These are phyloP conservation scores for Eurois occulta DNA, from an alignment of 2,888 invertebrate genomes.

Conservation along the genomic window DNA sequence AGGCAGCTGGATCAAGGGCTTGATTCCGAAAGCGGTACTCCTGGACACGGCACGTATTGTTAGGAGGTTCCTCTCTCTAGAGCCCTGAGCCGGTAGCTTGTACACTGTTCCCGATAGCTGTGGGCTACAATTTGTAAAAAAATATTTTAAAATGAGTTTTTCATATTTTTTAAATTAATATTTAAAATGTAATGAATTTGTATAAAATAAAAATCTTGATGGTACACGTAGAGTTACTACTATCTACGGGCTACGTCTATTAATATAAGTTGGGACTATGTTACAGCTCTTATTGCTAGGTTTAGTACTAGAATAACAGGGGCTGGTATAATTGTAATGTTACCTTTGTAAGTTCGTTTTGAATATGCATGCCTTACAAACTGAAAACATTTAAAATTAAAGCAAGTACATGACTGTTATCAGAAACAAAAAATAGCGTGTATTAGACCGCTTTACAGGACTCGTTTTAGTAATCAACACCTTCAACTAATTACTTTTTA, in stretches of 20 bases:
- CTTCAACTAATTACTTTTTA: slow-evolving; percentile 49
- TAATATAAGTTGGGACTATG: not conserved
- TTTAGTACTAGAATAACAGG: not conserved
- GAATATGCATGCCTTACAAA: slow-evolving; percentile 10
- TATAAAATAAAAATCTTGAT: too few species aligned
- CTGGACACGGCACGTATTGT: too few species aligned
- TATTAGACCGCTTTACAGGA: slow-evolving; percentile 10
- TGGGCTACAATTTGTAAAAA: too few species aligned
- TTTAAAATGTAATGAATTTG: too few species aligned
- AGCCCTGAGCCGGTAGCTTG: too few species aligned
- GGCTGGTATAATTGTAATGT: not conserved
- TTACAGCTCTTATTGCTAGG: not conserved
- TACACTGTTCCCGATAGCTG: too few species aligned
- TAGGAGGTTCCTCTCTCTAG: too few species aligned
- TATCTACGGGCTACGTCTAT: not conserved
- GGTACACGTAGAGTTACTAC: too few species aligned
- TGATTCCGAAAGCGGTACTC: too few species aligned
- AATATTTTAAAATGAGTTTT: too few species aligned
- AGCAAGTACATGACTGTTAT: slow-evolving; percentile 15
- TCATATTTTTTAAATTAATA: too few species aligned
- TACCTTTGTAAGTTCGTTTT: not conserved
- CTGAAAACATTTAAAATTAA: slow-evolving; percentile 12
- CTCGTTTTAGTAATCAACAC: slow-evolving; percentile 51
- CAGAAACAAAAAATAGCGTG: slow-evolving; percentile 35
- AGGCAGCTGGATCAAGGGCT: too few species aligned